Evolutionary conservation across 2,888 invertebrate genomes (phyloP).

Genomic region (Brenthis ino): DNA sequence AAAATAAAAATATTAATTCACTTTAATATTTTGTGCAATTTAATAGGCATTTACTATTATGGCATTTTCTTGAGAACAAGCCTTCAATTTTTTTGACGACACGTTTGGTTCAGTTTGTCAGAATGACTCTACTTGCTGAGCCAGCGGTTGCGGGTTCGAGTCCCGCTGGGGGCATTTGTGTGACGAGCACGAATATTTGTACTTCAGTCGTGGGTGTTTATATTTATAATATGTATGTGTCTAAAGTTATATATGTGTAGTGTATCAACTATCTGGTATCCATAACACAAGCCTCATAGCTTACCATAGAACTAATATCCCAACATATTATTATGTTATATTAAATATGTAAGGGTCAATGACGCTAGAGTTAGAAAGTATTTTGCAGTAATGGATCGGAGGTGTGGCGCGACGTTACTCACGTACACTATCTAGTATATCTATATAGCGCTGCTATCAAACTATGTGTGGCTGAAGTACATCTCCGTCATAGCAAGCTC

Average conservation of each 20-base stretch:
- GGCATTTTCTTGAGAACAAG: background rate
- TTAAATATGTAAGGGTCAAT: conserved; percentile 30
- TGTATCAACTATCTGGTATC: too few relatives aligned
- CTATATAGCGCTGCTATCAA: conserved; percentile 11
- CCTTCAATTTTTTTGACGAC: background rate
- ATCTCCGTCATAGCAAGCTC: conserved; percentile 21
- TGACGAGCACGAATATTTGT: too few relatives aligned
- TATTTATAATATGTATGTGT: too few relatives aligned
- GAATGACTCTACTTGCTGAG: too few relatives aligned
- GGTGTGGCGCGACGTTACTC: conserved; percentile 33
- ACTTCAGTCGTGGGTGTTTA: too few relatives aligned
- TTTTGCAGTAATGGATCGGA: conserved; percentile 27
- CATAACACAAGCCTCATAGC: too few relatives aligned
- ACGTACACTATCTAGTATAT: conserved; percentile 13
- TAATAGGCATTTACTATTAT: background rate
- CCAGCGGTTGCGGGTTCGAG: too few relatives aligned
- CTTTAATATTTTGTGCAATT: background rate
- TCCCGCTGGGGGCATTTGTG: too few relatives aligned
- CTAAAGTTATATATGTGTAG: too few relatives aligned
- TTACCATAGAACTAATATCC: too few relatives aligned
- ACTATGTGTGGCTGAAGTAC: conserved; percentile 7
- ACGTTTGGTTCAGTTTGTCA: too few relatives aligned
- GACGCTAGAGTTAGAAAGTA: conserved; percentile 42
- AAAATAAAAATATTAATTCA: background rate
- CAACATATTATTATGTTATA: too few relatives aligned